Evolutionary conservation across 1,140 invertebrate species (phyloP).

Genomic region (Bacillus rossius): DNA sequence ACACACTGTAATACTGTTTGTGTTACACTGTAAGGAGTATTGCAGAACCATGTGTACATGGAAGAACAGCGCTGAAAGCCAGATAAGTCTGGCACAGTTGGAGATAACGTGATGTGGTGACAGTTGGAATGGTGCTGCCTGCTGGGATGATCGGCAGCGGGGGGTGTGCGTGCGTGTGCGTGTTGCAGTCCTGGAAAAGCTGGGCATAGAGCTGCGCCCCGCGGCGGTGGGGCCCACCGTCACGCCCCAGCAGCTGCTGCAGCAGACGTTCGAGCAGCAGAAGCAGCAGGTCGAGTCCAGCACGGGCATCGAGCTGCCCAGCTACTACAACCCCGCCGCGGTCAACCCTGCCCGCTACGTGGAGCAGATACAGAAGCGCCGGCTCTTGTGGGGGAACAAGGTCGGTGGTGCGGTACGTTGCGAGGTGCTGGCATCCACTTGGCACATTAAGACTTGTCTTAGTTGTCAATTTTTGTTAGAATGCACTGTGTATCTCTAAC

Average conservation of each 20-base stretch:
- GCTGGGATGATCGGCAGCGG: no score
- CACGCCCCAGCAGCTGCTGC: conserved; percentile 12
- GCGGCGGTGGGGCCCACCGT: neutral
- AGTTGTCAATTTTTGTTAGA: no score
- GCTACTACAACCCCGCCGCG: conserved; percentile 74
- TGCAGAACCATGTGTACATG: no score
- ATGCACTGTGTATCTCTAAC: no score
- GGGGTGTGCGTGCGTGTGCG: no score
- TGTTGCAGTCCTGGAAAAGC: conserved; percentile 7
- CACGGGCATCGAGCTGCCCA: conserved; percentile 14
- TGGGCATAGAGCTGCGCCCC: conserved; percentile 8
- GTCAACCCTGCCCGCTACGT: conserved; percentile 79
- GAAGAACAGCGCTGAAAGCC: no score
- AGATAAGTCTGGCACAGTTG: no score
- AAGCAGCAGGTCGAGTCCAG: conserved; percentile 7
- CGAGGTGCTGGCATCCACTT: neutral
- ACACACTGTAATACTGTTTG: neutral
- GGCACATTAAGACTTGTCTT: neutral
- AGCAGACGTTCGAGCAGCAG: conserved; percentile 7
- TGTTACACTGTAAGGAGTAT: no score
- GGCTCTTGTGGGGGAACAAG: conserved; percentile 82
- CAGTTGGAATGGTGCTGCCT: no score
- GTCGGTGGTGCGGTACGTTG: conserved; percentile 21
- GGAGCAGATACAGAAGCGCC: conserved; percentile 84
- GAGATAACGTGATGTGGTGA: no score